phyloP scores from a whole-genome alignment of 2,888 invertebrate species.

The Eupeodes luniger region DNA sequence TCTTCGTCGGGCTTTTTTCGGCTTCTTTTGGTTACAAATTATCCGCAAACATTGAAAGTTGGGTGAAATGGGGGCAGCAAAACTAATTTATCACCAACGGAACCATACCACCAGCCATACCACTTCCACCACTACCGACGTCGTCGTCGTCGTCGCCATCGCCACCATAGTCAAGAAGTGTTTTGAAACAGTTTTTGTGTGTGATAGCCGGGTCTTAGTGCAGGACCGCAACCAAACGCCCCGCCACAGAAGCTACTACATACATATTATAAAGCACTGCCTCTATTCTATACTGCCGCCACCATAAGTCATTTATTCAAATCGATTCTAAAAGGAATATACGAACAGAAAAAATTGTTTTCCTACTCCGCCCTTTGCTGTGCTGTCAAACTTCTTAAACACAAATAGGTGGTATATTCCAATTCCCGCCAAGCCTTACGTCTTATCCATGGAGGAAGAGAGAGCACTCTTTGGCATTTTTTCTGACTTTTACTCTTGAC shows the following conservation, averaged over 20 bases:
- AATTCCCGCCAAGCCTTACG: neutral
- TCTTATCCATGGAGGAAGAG: neutral
- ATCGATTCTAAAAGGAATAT: conserved; percentile 50
- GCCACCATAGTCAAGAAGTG: conserved; percentile 9
- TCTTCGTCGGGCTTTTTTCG: conserved; percentile 40
- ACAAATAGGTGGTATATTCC: conserved; percentile 32
- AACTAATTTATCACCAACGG: conserved; percentile 78
- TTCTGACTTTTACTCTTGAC: conserved; percentile 65
- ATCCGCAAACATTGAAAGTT: conserved; percentile 74
- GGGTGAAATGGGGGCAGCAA: conserved; percentile 72
- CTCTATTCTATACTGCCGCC: conserved; percentile 13
- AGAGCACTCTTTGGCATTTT: conserved; percentile 32
- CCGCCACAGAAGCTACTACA: conserved; percentile 8
- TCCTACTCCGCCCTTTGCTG: conserved; percentile 3
- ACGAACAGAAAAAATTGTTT: conserved; percentile 41
- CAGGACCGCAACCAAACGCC: conserved; percentile 2
- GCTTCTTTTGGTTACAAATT: conserved; percentile 68
- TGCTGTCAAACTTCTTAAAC: conserved; percentile 52
- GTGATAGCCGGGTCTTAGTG: conserved; percentile 13
- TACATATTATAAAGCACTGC: neutral
- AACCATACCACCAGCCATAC: conserved; percentile 53
- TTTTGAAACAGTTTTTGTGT: conserved; percentile 51
- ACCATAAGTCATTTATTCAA: conserved; percentile 75
- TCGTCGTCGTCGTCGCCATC: neutral
- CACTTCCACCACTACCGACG: conserved; percentile 14